Evolutionary conservation across 2,797 vertebrate genomes (phyloP), one percentile per base, ranked within the genome.

Genomic region (Petrocephalus schoutedeni): DNA sequence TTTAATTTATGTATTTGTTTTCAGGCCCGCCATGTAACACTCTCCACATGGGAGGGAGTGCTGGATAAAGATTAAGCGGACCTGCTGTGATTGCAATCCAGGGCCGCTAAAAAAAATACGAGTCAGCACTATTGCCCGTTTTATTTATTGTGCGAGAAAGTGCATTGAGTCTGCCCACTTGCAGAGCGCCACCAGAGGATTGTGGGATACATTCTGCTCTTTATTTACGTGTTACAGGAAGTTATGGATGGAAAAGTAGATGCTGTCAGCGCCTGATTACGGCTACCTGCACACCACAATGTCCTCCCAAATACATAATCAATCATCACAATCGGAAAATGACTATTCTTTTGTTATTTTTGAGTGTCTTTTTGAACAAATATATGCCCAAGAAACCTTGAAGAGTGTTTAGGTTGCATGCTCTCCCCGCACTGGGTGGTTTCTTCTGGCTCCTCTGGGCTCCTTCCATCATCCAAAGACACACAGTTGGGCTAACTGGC

Each of bases 11-110:
- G 64, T 74, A 54, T 32, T 87, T 87, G 74, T 51, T 87, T 28
- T 74, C 86, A 74, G 86, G n/a, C 32, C 19, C 16, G 10, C 10
- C 49, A 61, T 56, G 61, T 64, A 28, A 71, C 36, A 54, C n/a
- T 87, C 86, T 87, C 86, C 64, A 54, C 86, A 53, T n/a, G 86
- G 86, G 86, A 87, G 86, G 49, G 19, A 28, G 86, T 19, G 49
- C 14, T 28, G 61, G 86, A 74, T 71, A 54, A 87, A 87, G 86
- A 87, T 87, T 71, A 71, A 87, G 61, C 45, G n/a, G 61, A 61
- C 21, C 19, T 53, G 86, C 86, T 71, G 61, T 9, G 86, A 71
- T 54, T 87, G 86, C 85, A 61, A 19, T 67, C 36, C 86, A 49
- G 58, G 67, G 28, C n/a, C 49, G 9, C 45, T 19, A 21, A 21